phyloP scores from a whole-genome alignment of 64 coral and sea anemone genomes.

The Orbicella faveolata region DNA sequence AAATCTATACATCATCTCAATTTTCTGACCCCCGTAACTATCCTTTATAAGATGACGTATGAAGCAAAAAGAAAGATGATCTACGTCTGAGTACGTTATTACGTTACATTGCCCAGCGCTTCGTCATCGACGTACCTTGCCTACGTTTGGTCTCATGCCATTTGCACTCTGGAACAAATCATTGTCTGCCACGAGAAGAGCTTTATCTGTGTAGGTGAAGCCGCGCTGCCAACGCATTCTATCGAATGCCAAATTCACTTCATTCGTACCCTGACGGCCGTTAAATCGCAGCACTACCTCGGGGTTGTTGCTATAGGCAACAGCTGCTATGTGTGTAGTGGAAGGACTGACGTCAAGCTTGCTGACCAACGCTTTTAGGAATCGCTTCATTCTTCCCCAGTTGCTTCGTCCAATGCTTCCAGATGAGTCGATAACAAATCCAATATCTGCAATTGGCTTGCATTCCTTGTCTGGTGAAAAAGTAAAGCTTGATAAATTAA shows the following conservation, averaged over 20 bases:
- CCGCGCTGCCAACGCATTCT: conserved; percentile 15
- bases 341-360: conserved; percentile 10
- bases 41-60: no score
- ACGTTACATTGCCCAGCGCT: no score
- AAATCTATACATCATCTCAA: no score
- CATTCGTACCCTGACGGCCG: neutral
- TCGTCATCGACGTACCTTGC: neutral
- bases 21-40: no score
- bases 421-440: conserved; percentile 59
- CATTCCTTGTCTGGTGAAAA: conserved; percentile 17
- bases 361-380: conserved; percentile 27
- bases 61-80: neutral
- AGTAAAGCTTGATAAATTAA: no score
- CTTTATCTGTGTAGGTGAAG: conserved; percentile 25
- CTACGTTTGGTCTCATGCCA: conserved; percentile 27
- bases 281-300: conserved; percentile 11
- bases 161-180: conserved; percentile 23
- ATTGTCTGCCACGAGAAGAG: conserved; percentile 9
- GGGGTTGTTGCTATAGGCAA: conserved; percentile 23
- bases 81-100: no score
- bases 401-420: conserved; percentile 21
- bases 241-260: neutral
- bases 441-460: conserved; percentile 16
- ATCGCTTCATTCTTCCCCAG: conserved; percentile 36
- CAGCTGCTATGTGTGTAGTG: conserved; percentile 23